Evolutionary conservation across 2,888 invertebrate species (phyloP), one percentile per base, ranked within the genome.

Genomic region (Cheilosia urbana): DNA sequence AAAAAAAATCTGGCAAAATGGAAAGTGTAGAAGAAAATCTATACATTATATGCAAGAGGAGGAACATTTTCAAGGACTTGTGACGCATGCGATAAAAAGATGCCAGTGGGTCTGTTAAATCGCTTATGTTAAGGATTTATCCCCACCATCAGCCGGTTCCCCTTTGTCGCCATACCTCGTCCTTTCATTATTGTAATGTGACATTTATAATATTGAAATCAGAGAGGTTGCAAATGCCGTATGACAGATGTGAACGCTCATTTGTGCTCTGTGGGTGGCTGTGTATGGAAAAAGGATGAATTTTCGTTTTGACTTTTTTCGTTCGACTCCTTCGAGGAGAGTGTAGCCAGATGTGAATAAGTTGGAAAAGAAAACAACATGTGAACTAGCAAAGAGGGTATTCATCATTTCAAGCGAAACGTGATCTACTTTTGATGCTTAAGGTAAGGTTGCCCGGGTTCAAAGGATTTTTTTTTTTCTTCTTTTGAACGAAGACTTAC

Each of bases 201-300:
- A 76, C 81, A 76, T 76, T 76, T 63, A 76, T 71, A 75, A 69
- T 63, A 81, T 76, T 68, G 73, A 42, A 75, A 63, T 62, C 55
- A 68, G 19, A 68, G 19, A 62, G 73, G 34, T 68, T 53, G 58
- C n/a, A 42, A 17, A 15, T 19, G 68, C 75, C 68, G 30, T 42
- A 68, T 73, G 80, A 80, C 73, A 80, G 55, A 73, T 80, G 80
- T 55, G 73, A 55, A 73, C 37, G 55, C 66, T 62, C 63, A 60
- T 68, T 30, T 72, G 13, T 65, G 21, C 40, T 19, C n/a, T 24
- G 13, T 51, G 21, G 27, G 57, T 57, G 53, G 19, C 47, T 66
- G 1, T 11, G 27, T 34, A 30, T 30, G 27, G 37, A 49, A 4
- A 17, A 13, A 21, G 40, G 27, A 77, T 60, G 15, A 17, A 37